Evolutionary conservation across 2,797 vertebrate genomes (phyloP), one percentile per base, ranked within the genome.

Genomic region (Enteromius fasciolatus): DNA sequence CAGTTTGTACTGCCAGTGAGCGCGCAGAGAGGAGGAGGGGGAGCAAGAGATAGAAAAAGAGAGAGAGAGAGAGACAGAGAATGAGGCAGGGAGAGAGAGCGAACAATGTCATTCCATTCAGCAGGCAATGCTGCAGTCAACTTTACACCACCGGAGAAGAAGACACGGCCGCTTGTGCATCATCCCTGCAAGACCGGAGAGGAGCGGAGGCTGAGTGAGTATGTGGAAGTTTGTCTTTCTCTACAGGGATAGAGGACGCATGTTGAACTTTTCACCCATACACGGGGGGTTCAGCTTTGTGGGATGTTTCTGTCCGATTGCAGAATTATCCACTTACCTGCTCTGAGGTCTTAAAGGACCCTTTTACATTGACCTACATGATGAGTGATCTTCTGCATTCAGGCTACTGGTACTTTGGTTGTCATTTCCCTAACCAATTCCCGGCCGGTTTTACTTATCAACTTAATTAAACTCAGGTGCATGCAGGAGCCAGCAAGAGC

Each of bases 71-170:
- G 87, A 85, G 84, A 39, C 81, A 74, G 77, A 78, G 85, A 82
- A 54, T 74, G 50, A 74, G 61, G 68, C 73, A 39, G 76, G 28
- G 85, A 84, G 73, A 63, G 83, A 78, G 82, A 59, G 73, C 91
- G 92, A 95, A 96, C 95, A 96, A 96, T 96, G 96, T 96, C 95
- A 96, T 96, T 95, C 93, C 94, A 93, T 94, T 93, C 92, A 93
- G 92, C 91, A 95, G 94, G 91, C 94, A 94, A 92, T 96, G 94
- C 96, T 95, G 95, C 95, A 96, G 94, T 95, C 95, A 96, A 96
- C 94, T 96, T 96, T 95, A 90, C 91, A 84, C 84, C 90, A 91
- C 92, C 90, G 76, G 89, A 88, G 91, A 91, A 91, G 88, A 91
- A 70, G 92, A 93, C 93, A 90, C 75, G 64, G 78, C 46, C 12